Evolutionary conservation across 2,797 vertebrate species (phyloP), one percentile per base, ranked within the genome.

Genomic region (Amniataba percoides): DNA sequence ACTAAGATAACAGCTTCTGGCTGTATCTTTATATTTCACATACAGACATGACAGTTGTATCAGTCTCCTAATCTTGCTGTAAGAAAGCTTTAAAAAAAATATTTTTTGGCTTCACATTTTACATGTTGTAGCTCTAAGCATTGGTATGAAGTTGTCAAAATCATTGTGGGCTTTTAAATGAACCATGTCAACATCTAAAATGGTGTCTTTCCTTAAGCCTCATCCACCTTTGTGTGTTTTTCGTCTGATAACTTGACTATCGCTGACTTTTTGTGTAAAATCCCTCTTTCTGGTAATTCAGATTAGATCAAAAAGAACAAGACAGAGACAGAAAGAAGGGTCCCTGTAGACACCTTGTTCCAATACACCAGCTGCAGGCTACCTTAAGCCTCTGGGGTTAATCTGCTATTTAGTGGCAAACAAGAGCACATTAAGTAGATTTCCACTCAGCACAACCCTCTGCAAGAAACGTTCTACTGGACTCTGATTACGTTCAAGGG

Each of bases 361-460:
- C 53, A 81, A 87, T 43, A 31, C 61, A 84, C 68, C 80, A 85
- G 75, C 78, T 81, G 59, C 70, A 82, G 62, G 81, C 56, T 70
- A 65, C 39, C 74, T 77, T 69, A 73, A 80, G 81, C 79, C 87
- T 80, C 55, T 56, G 53, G 60, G 83, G 85, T 81, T 89, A 82
- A 88, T 87, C 85, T 83, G 82, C 87, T 87, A 85, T 91, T 90
- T 84, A 89, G 83, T 27, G 82, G 80, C 85, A 89, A 87, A 90
- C 78, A 89, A 67, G 63, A 83, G 74, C 66, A 87, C 65, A 76
- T 67, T 74, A 82, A 84, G 71, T 87, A 84, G 78, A 88, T 87
- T 86, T 84, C 77, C 72, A 81, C 82, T 85, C 78, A 80, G 73
- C 68, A 59, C 36, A 58, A 60, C 42, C 49, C 57, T 59, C 56